Evolutionary conservation across 1,140 invertebrate genomes (phyloP).

Genomic region (Drosophila quadrilineata): DNA sequence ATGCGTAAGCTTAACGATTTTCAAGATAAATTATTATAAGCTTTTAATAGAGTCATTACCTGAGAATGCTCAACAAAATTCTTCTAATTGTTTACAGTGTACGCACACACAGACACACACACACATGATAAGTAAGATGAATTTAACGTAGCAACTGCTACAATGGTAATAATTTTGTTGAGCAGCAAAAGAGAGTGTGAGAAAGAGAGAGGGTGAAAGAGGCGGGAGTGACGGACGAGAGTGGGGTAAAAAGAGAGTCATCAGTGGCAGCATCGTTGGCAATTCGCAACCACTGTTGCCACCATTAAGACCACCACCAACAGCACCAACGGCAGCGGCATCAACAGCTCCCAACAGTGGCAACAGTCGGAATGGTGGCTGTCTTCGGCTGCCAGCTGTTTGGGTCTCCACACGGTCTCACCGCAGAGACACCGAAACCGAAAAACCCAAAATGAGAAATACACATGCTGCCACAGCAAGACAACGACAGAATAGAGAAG

Average conservation of each 20-base stretch:
- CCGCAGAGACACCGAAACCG: slow-evolving; percentile 41
- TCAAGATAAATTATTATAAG: too few species aligned
- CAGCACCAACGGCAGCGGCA: slow-evolving; percentile 1
- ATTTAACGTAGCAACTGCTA: slow-evolving; percentile 35
- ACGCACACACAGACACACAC: slow-evolving; percentile 5
- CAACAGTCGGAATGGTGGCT: slow-evolving; percentile 15
- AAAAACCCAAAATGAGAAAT: slow-evolving; percentile 50
- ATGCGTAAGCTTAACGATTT: too few species aligned
- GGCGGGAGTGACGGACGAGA: neutral
- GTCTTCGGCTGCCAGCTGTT: slow-evolving; percentile 37
- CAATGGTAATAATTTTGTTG: slow-evolving; percentile 65
- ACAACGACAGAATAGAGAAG: slow-evolving; percentile 12
- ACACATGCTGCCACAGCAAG: slow-evolving; percentile 13
- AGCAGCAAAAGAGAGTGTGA: neutral
- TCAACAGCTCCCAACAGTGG: too few species aligned
- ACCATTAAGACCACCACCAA: slow-evolving; percentile 40
- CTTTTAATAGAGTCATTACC: too few species aligned
- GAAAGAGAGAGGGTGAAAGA: neutral
- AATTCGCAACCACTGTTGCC: slow-evolving; percentile 61
- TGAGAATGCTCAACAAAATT: neutral
- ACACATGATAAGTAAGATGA: slow-evolving; percentile 3
- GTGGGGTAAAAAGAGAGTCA: neutral
- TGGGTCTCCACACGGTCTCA: slow-evolving; percentile 45
- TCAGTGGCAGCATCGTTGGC: slow-evolving; percentile 50
- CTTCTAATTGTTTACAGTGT: slow-evolving; percentile 28